Percentiles rank a stretch among this genome's conserved stretches.
These are phyloP conservation scores for Dolichopus griseipennis DNA, from an alignment of 2,888 invertebrate genomes.

Conservation along the genomic window DNA sequence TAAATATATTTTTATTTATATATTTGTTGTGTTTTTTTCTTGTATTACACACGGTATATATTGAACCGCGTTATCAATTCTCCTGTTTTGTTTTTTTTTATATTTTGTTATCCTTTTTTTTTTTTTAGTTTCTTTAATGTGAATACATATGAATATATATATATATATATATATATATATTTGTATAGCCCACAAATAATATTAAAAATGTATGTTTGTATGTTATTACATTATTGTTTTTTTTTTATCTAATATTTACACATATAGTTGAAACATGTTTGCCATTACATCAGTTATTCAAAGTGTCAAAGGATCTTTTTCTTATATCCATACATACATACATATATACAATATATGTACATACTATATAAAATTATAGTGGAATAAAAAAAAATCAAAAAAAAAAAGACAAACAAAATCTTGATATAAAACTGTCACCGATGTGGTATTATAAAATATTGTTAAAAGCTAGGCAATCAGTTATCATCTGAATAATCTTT, in stretches of 20 bases:
- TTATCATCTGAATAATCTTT: not conserved
- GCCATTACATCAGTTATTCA: conserved; percentile 4
- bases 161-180: too few species aligned
- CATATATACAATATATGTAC: not conserved
- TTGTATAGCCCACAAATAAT: not conserved
- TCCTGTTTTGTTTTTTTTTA: not conserved
- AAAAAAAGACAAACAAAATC: not conserved
- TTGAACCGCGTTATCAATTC: not conserved
- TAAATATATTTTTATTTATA: too few species aligned
- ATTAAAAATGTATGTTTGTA: not conserved
- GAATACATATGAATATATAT: too few species aligned
- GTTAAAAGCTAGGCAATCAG: conserved; percentile 6
- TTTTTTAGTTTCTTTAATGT: not conserved
- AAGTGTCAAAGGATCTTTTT: not conserved
- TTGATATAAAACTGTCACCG: conserved; percentile 6
- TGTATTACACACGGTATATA: too few species aligned
- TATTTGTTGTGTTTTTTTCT: too few species aligned
- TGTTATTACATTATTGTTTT: not conserved
- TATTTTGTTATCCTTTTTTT: not conserved
- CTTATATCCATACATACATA: not conserved
- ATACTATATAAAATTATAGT: not conserved
- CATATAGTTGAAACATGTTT: not conserved
- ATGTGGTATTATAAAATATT: conserved; percentile 6
- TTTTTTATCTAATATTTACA: not conserved
- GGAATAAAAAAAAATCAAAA: not conserved